Percentiles rank a stretch among this genome's conserved stretches.
phyloP scores from a whole-genome alignment of 2,797 vertebrate species.

The Crax fasciolata region DNA sequence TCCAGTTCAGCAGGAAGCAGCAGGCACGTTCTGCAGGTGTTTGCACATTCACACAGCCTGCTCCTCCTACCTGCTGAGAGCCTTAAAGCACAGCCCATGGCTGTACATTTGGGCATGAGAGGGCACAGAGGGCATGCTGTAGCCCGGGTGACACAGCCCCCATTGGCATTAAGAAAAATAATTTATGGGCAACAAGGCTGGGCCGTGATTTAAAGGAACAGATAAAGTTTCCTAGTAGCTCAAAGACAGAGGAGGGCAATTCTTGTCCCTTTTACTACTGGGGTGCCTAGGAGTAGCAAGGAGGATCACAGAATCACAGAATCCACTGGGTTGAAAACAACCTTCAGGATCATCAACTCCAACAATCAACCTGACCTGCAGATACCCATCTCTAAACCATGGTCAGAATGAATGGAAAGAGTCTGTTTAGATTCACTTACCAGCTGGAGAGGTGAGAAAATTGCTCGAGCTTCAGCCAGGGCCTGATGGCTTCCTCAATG shows the following conservation, averaged over 20 bases:
- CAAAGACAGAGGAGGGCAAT: background rate
- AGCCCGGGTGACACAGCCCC: background rate
- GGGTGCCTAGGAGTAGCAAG: background rate
- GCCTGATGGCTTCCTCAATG: background rate
- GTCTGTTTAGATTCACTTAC: constrained; percentile 3
- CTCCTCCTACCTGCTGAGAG: accelerated
- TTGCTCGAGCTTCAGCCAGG: background rate
- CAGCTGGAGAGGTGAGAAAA: background rate
- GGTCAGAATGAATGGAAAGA: background rate
- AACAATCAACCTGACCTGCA: background rate
- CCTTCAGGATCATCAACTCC: background rate
- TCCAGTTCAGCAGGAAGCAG: background rate
- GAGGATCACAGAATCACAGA: background rate
- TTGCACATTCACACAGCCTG: background rate
- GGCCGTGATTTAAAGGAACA: background rate
- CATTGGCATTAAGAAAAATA: background rate
- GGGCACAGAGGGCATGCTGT: accelerated
- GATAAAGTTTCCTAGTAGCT: background rate
- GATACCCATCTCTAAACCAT: background rate
- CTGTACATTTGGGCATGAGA: background rate
- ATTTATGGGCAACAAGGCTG: background rate
- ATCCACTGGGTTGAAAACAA: background rate
- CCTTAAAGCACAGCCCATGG: background rate
- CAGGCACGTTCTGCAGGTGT: background rate
- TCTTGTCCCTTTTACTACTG: background rate